These are phyloP conservation scores for Felis catus DNA, from an alignment of 2,113 vertebrate genomes.

Conservation along the genomic window DNA sequence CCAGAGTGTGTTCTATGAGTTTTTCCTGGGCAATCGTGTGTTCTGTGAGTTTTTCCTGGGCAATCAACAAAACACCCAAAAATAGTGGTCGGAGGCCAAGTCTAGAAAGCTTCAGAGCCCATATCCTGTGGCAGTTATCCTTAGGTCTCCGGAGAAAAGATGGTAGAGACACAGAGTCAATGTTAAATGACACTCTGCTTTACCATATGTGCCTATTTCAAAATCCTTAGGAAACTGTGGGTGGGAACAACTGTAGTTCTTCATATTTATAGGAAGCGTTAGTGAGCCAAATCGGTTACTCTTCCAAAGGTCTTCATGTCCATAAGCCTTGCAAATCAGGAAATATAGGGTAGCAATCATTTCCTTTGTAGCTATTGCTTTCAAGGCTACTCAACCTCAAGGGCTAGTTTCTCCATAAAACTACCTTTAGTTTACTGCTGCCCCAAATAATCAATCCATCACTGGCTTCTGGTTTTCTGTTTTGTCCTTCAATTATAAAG, in stretches of 20 bases:
- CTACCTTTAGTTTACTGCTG: neutral
- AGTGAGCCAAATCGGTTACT: neutral
- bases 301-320: neutral
- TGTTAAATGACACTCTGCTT: neutral
- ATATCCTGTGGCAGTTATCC: neutral
- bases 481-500: neutral
- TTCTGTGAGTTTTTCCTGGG: neutral
- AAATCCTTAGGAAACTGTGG: neutral
- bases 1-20: neutral
- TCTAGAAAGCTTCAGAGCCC: neutral
- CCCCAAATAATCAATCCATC: neutral
- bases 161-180: neutral
- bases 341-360: neutral
- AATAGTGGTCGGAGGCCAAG: neutral
- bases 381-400: neutral
- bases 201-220: neutral
- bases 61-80: neutral
- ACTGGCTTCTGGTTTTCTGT: neutral
- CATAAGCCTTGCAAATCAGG: neutral
- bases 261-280: conserved; percentile 15
- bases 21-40: neutral
- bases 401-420: neutral
- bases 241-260: neutral
- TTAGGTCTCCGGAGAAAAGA: neutral
- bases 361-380: neutral